Evolutionary conservation across 2,888 invertebrate genomes (phyloP).

Genomic region (Pseudococcus jackbeardsleyi): DNA sequence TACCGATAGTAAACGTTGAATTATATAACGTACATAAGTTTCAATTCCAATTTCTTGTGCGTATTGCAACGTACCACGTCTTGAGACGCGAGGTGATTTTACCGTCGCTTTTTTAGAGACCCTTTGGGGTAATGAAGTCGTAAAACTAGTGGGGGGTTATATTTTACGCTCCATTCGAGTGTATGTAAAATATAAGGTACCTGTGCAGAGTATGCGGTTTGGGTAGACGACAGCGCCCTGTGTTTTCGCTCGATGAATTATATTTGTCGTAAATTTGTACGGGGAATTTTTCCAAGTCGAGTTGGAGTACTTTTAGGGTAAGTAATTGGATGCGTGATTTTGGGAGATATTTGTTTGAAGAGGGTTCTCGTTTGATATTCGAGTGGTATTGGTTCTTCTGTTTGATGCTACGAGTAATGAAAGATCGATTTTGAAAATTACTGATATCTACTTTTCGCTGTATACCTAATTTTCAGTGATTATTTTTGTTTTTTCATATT

Average conservation of each 20-base stretch:
- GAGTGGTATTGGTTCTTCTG: too few relatives aligned
- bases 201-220: background rate
- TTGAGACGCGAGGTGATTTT: constrained; percentile 38
- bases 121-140: constrained; percentile 58
- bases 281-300: constrained; percentile 5
- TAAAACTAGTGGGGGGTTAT: constrained; percentile 25
- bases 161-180: constrained; percentile 22
- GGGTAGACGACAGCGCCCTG: constrained; percentile 15
- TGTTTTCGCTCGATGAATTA: constrained; percentile 24
- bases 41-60: constrained; percentile 64
- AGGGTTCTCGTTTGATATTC: too few relatives aligned
- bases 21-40: constrained; percentile 63
- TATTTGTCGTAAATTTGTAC: constrained; percentile 49
- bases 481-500: too few relatives aligned
- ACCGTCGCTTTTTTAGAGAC: constrained; percentile 56
- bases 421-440: too few relatives aligned
- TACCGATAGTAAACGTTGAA: constrained; percentile 64
- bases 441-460: too few relatives aligned
- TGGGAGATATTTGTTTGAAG: background rate
- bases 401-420: too few relatives aligned
- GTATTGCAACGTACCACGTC: constrained; percentile 36
- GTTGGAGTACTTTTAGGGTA: background rate
- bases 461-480: too few relatives aligned
- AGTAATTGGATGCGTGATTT: background rate
- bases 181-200: constrained; percentile 23